Evolutionary conservation across 2,888 invertebrate species (phyloP), one percentile per base, ranked within the genome.

Genomic region (Odontomyia ornata): DNA sequence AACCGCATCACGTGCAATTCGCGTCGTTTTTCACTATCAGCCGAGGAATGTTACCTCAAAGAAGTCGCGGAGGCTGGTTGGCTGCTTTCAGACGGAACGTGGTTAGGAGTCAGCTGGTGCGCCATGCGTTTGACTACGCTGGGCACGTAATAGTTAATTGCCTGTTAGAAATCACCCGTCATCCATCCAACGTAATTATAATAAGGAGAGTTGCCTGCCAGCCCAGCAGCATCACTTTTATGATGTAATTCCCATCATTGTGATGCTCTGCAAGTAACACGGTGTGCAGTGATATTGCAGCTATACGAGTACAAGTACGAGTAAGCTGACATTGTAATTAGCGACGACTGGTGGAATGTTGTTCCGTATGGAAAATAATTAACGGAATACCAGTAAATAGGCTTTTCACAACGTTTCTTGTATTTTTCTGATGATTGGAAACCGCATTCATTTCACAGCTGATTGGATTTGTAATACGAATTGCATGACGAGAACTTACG

Each of bases 311-410:
- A n/a, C n/a, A n/a, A n/a, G n/a, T n/a, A n/a, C n/a, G n/a, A n/a
- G 11, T 47, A 47, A 11, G 23, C 69, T 47, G 69, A 69, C 69
- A 69, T 69, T 46, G 47, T 69, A 69, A 69, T 69, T 69, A 69
- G 69, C n/a, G 47, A 47, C 25, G 47, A 25, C 23, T 46, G 47
- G 9, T 46, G 69, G 69, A 69, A 69, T 69, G 21, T 69, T 47
- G 69, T 69, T 69, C 69, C 69, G 69, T 69, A 69, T 69, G 47
- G 65, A 69, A 69, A 69, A 69, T 69, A 47, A 69, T 69, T 30
- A 64, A 64, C 30, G 69, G 27, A 69, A 30, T n/a, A 23, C 67
- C 43, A 46, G 67, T 43, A 3, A 25, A 23, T 18, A 67, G 30
- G 64, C 27, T 28, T 64, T 52, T 64, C 30, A 5, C 36, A 36